Evolutionary conservation across 2,113 vertebrate genomes (phyloP).

Genomic region (Nycticorax nycticorax): DNA sequence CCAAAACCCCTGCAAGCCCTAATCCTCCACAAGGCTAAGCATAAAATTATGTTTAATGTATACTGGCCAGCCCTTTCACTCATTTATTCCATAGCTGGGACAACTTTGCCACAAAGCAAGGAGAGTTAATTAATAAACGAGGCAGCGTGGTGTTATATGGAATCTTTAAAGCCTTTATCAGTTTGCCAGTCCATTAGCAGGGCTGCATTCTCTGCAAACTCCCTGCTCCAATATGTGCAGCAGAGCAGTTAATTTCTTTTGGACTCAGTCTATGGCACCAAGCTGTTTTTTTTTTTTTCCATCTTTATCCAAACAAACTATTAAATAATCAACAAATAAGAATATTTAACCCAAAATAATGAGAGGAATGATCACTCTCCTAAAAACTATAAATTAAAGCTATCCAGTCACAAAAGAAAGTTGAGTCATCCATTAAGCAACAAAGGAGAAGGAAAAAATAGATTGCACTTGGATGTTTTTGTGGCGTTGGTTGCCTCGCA

Average conservation of each 20-base stretch:
- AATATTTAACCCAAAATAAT: slow-evolving; percentile 72
- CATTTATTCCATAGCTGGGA: slow-evolving; percentile 23
- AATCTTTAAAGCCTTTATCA: slow-evolving; percentile 74
- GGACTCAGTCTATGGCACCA: slow-evolving; percentile 78
- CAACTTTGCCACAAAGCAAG: slow-evolving; percentile 32
- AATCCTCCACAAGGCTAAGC: neutral
- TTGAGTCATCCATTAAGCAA: slow-evolving; percentile 72
- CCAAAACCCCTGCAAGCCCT: neutral
- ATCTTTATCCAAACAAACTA: slow-evolving; percentile 73
- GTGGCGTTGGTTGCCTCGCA: slow-evolving; percentile 42
- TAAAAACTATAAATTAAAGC: slow-evolving; percentile 74
- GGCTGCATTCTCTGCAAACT: slow-evolving; percentile 70
- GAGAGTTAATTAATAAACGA: slow-evolving; percentile 73
- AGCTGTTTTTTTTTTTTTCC: slow-evolving; percentile 57
- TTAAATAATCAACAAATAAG: slow-evolving; percentile 73
- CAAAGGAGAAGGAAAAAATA: slow-evolving; percentile 62
- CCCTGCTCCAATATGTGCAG: slow-evolving; percentile 79
- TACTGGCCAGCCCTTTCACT: slow-evolving; percentile 23
- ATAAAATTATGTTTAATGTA: slow-evolving; percentile 21
- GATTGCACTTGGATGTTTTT: slow-evolving; percentile 49
- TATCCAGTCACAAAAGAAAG: slow-evolving; percentile 69
- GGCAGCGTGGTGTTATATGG: slow-evolving; percentile 72
- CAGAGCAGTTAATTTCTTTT: slow-evolving; percentile 84
- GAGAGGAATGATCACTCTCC: slow-evolving; percentile 26
- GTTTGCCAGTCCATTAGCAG: slow-evolving; percentile 76